phyloP scores from a whole-genome alignment of 2,113 vertebrate genomes.

The Gavialis gangeticus region DNA sequence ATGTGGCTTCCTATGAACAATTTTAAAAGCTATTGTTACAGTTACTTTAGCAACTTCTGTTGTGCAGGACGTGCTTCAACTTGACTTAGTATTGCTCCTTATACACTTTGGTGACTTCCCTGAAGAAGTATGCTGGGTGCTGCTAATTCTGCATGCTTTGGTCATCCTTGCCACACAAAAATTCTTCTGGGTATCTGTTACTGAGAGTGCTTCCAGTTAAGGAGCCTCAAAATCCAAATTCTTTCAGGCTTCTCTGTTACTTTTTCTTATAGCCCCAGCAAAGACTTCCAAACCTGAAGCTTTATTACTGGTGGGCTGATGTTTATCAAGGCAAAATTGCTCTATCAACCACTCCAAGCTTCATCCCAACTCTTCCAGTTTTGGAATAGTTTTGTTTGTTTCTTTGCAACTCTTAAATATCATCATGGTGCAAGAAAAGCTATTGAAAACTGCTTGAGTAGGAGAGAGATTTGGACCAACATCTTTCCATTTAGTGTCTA shows the following conservation, averaged over 20 bases:
- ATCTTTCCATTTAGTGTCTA: rapidly evolving
- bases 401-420: not conserved
- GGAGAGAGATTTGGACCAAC: not conserved
- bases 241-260: not conserved
- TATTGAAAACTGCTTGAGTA: not conserved
- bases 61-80: not conserved
- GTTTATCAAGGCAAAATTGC: too few species aligned
- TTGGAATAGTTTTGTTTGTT: not conserved
- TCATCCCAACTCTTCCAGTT: not conserved
- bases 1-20: not conserved
- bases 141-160: not conserved
- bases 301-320: not conserved
- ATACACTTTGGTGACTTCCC: not conserved
- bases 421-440: not conserved
- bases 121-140: not conserved
- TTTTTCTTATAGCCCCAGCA: not conserved
- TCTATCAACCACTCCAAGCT: not conserved
- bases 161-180: not conserved
- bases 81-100: not conserved
- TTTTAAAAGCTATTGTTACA: not conserved
- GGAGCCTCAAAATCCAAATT: not conserved
- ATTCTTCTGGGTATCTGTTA: not conserved
- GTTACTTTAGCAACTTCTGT: not conserved
- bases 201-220: not conserved
- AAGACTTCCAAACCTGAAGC: not conserved